Conservation (phyloP, 92 coral and sea anemone genomes). For the Umimayanthus chanpuru region DNA sequence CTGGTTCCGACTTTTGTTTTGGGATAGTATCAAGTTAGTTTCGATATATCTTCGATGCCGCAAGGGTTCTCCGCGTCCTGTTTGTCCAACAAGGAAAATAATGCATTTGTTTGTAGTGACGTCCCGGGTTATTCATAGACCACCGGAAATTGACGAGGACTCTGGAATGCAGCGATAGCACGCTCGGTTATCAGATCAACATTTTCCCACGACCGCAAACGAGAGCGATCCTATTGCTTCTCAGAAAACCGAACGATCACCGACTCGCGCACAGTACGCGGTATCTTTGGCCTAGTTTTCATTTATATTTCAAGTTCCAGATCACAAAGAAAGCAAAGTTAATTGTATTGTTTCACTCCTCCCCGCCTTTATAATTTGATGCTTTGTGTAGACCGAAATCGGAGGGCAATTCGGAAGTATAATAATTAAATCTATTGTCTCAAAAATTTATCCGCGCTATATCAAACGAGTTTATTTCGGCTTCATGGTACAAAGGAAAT, state of each 20-base stretch:
- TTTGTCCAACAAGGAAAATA: background rate
- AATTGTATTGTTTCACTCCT: background rate
- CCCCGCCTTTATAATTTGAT: background rate
- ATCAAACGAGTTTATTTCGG: background rate
- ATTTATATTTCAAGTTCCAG: background rate
- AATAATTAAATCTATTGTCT: conserved; percentile 3
- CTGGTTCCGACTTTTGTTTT: background rate
- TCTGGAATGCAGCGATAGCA: conserved; percentile 46
- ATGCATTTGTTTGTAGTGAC: conserved; percentile 8
- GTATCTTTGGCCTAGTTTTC: background rate
- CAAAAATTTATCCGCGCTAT: background rate
- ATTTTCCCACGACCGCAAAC: conserved; percentile 30
- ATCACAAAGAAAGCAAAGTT: background rate
- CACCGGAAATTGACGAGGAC: conserved; percentile 29
- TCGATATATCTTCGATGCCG: background rate
- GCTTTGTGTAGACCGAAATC: background rate
- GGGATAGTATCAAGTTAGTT: background rate
- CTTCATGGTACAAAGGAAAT: background rate
- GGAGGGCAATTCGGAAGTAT: background rate
- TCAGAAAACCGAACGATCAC: conserved; percentile 11
- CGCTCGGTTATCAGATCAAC: conserved; percentile 10
- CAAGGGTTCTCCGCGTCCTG: conserved; percentile 25
- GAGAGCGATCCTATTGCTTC: conserved; percentile 12
- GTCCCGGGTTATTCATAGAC: conserved; percentile 4
- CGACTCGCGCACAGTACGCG: background rate